Base-by-base conservation (phyloP, 2,888 invertebrate genomes). In the Clivina fossor region DNA sequence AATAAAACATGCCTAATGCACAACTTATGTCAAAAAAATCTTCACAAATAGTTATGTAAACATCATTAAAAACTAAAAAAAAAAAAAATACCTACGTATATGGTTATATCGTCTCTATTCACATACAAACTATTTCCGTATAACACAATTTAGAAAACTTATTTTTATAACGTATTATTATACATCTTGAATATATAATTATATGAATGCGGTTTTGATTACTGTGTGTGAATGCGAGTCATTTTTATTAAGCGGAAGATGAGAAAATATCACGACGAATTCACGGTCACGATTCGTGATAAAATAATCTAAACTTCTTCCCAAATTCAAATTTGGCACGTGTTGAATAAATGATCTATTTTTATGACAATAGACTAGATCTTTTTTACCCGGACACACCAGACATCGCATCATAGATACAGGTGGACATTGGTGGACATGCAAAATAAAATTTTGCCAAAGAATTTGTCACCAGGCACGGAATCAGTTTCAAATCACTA, bases 251-350 rank as follows among this genome's bases (percentile, higher is more conserved):
- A 22, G 7, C 24, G 28, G 38, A 49, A 28, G 24, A 33, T 22
- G n/a, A 38, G 49, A 35, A n/a, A n/a, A n/a, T n/a, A 38, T 49
- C 38, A 49, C 19, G 49, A 49, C 38, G 38, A 49, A 18, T 37
- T 38, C 49, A 49, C 38, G 49, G 26, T n/a, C 26, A 38, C 18
- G 8, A 16, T 22, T 38, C 49, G 49, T 49, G 38, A 38, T 49
- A 43, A 43, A 15, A 11, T 20, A 43, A 15, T 16, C 19, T 30
- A 32, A 18, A 30, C 18, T 28, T 28, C 28, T 13, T 18, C 1
- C 26, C 16, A 18, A 28, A 18, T 46, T 43, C 4, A 24, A 22
- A 18, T 37, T 40, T 40, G 40, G 40, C 40, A 40, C 40, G 20
- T 40, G 19, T 3, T 22, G 5, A 7, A 20, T 4, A 11, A 20